Evolutionary conservation across 2,888 invertebrate species (phyloP), one percentile per base, ranked within the genome.

Genomic region (Coelinius sp.): DNA sequence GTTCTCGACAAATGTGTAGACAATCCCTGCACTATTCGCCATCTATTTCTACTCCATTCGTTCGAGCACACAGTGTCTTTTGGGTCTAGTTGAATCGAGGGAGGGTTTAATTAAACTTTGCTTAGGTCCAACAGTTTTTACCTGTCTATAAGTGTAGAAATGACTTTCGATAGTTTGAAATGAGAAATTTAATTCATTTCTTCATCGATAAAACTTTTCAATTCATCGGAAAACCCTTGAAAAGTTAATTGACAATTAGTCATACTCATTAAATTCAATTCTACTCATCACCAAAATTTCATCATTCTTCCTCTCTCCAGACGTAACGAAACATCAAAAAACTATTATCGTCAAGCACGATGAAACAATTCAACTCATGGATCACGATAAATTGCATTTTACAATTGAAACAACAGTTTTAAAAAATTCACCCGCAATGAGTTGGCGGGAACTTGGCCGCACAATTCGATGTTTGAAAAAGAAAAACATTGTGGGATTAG

Each of bases 1-100:
- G 64, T 64, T 64, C 14, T 24, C 59, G 52, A 24, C 38, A 52
- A 64, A 63, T 52, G 64, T 52, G 41, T 64, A 52, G 41, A 53
- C 70, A 64, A 70, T 17, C 12, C 68, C 20, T 10, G 20, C 27
- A 8, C 46, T 20, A 24, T 20, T 46, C 27, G 17, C 62, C 5
- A 17, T 17, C 20, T 20, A 20, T 49, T 1, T 24, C 24, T 24
- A 52, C 24, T 44, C 52, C 59, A 59, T 17, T 68, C 41, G 41
- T 41, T 25, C 35, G 35, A 35, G 35, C 35, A 6, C 35, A 35
- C 35, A 35, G 35, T 35, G 35, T 35, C 35, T 6, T 22, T 22
- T 24, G 52, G 41, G 20, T 49, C 14, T 49, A 10, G 52, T 7
- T 2, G 52, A 22, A 8, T 22, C 4, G 52, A 56, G 56, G 17